Base-by-base conservation (phyloP, 2,888 invertebrate genomes). In the Cenopis cana region DNA sequence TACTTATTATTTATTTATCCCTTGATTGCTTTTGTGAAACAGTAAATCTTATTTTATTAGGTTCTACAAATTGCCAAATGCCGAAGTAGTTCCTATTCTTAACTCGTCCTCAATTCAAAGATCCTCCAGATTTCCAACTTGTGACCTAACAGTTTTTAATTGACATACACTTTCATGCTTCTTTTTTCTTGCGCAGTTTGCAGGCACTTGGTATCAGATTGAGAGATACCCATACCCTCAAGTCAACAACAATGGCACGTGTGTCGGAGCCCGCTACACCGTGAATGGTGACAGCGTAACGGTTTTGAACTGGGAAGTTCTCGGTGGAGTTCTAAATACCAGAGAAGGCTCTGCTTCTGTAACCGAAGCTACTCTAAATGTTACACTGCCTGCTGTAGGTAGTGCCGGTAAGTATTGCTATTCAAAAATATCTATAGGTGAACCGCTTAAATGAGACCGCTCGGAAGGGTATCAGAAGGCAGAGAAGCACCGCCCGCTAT, bases 161-260 rank as follows among this genome's bases (percentile, higher is more conserved):
- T 0, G 0, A 4, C 9, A 14, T n/a, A 56, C 0, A 46, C 12
- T 17, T 8, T 18, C 14, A 36, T 29, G 10, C 14, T 29, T 17
- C 5, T 18, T 29, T 36, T 50, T 61, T 55, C 12, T 61, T 73
- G 74, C 73, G 74, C 85, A 91, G 94, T 94, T 88, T 74, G 80
- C 83, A 29, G 91, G 88, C 57, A 87, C 80, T 0, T 93, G 93
- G 93, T 93, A 89, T 78, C 88, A 91, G 68, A 85, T 84, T 2
- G 84, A 88, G 69, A 81, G 86, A 17, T 91, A 92, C 75, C 71
- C 71, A 14, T 71, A 61, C 50, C 86, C 88, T 33, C 83, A 85
- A 77, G 74, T 79, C 14, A 76, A 80, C 52, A 84, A 82, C 29
- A 76, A 59, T 14, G 87, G 87, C 12, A 77, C 81, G 12, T 93